Percentiles rank a stretch among this genome's conserved stretches.
These are phyloP conservation scores for Ectemnius cavifrons DNA, from an alignment of 2,888 invertebrate species.

Conservation along the genomic window DNA sequence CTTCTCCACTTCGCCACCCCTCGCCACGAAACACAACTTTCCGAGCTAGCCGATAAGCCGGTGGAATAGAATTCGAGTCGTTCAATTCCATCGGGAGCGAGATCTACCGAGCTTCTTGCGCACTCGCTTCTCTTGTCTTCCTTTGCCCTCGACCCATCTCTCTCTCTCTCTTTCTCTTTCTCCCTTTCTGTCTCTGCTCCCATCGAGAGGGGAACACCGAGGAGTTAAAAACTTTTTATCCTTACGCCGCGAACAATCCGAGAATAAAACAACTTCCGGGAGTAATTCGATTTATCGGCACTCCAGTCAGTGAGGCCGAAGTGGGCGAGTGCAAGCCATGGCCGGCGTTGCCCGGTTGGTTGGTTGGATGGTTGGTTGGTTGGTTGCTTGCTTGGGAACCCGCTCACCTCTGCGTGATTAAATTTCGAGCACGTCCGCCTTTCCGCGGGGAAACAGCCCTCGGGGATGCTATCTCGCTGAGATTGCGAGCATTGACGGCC, in stretches of 20 bases:
- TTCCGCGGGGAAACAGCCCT: constrained; percentile 2
- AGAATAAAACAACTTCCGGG: constrained; percentile 1
- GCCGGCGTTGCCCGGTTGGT: background rate
- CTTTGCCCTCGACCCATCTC: background rate
- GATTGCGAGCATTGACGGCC: background rate
- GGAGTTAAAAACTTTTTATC: constrained; percentile 10
- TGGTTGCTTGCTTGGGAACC: background rate
- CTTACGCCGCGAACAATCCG: constrained; percentile 5
- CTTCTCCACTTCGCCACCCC: background rate
- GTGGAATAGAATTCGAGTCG: background rate
- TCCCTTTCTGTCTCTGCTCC: background rate
- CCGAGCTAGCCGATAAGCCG: constrained; percentile 1
- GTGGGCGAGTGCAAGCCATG: background rate
- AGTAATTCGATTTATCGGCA: constrained; percentile 7
- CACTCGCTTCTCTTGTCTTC: no score
- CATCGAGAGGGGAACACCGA: background rate
- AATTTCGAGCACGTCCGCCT: constrained; percentile 7
- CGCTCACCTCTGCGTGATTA: background rate
- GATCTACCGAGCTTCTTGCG: no score
- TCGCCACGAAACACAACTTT: constrained; percentile 18
- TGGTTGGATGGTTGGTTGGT: background rate
- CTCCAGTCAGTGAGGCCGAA: constrained; percentile 1
- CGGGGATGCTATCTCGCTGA: background rate
- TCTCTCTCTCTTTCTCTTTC: background rate
- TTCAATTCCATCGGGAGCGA: constrained; percentile 6